Evolutionary conservation across 2,888 invertebrate genomes (phyloP).

Genomic region (Globia sparganii): DNA sequence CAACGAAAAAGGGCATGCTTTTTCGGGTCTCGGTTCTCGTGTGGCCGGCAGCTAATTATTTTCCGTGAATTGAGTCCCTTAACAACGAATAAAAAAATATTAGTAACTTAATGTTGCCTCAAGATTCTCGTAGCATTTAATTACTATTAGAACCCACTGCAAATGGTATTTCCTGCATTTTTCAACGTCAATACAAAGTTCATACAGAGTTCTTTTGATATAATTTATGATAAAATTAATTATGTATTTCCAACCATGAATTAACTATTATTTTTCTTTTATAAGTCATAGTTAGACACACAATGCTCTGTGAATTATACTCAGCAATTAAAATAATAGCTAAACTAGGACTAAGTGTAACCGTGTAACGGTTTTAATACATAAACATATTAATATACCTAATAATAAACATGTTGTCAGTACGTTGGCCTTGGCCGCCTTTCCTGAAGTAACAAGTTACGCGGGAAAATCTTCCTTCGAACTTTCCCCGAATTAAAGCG

Average conservation of each 20-base stretch:
- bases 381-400: background rate
- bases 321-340: conserved; percentile 16
- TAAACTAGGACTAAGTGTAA: conserved; percentile 1
- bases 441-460: conserved; percentile 1
- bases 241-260: conserved; percentile 4
- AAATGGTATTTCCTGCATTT: conserved; percentile 14
- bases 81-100: background rate
- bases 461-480: conserved; percentile 23
- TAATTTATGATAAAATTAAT: conserved; percentile 38
- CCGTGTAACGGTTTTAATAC: background rate
- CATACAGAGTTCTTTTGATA: conserved; percentile 20
- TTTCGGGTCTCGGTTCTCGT: conserved; percentile 13
- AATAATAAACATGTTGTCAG: background rate
- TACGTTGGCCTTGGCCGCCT: background rate
- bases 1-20: conserved; percentile 27
- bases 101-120: background rate
- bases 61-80: background rate
- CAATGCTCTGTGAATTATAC: conserved; percentile 20
- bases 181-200: conserved; percentile 22
- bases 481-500: conserved; percentile 21
- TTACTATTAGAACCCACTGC: background rate
- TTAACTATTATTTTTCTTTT: conserved; percentile 12
- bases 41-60: background rate
- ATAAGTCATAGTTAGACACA: conserved; percentile 19
- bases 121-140: conserved; percentile 1